Percentiles rank a stretch among this genome's conserved stretches.
phyloP scores from a whole-genome alignment of 2,888 invertebrate genomes.

The Tanaodytes sp. region DNA sequence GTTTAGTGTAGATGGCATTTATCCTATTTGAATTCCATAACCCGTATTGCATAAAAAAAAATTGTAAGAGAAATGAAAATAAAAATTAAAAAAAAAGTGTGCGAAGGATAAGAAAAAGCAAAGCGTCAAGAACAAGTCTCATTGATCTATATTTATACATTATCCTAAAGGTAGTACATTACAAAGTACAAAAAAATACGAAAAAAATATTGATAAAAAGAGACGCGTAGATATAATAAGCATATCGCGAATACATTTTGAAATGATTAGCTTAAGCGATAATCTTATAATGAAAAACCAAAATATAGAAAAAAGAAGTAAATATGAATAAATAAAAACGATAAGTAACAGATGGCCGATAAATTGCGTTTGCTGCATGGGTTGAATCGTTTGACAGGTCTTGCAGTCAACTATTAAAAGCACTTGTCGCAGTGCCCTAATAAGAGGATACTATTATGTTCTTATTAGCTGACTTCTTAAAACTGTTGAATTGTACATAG shows the following conservation, averaged over 20 bases:
- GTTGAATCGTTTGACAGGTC: background rate
- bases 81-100: background rate
- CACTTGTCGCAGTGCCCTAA: constrained; percentile 19
- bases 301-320: constrained; percentile 13
- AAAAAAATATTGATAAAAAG: background rate
- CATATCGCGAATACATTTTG: no score
- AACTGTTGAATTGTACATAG: constrained; percentile 9
- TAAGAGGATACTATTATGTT: constrained; percentile 26
- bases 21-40: no score
- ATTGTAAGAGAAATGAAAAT: constrained; percentile 1
- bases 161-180: constrained; percentile 19
- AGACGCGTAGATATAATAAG: no score
- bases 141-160: constrained; percentile 31
- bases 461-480: constrained; percentile 24
- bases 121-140: constrained; percentile 26
- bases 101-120: constrained; percentile 28
- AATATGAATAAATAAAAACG: constrained; percentile 29
- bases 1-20: no score
- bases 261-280: background rate
- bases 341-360: constrained; percentile 17
- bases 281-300: constrained; percentile 1
- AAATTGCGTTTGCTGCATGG: constrained; percentile 25
- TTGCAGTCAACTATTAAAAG: constrained; percentile 37
- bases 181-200: constrained; percentile 8
- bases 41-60: no score